Base-by-base conservation (phyloP, 2,113 vertebrate genomes). In the Chloebia gouldiae region DNA sequence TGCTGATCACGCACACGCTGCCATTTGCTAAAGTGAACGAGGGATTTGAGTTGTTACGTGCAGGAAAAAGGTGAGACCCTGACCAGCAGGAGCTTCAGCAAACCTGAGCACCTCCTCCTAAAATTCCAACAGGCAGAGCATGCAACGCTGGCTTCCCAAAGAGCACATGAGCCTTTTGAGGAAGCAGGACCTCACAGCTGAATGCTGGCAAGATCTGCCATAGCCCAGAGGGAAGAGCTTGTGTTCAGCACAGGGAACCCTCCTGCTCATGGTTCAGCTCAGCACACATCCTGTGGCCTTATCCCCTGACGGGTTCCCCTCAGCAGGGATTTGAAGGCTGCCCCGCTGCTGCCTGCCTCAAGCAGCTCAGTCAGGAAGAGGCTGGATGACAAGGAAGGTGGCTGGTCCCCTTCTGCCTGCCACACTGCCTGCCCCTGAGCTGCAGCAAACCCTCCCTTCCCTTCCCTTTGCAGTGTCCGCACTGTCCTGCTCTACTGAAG, bases 1-100 rank as follows among this genome's bases (percentile, higher is more conserved):
- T 97, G 94, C 98, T 99, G 96, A 98, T 99, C 75, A 98, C 98
- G 0, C 98, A 99, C 97, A 98, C 96, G 0, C 90, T 99, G 96
- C 97, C 98, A 0, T 97, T 99, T 7, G 95, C 97, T 11, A 57
- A 98, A 96, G 98, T 99, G 88, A 98, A 98, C 9, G 96, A 99
- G 90, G 98, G 97, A 50, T 98, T 99, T 89, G 97, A 98, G 71
- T 3, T 75, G 60, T 10, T 85, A n/a, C 42, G 1, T 20, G 42
- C 70, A n/a, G 81, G 81, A 28, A 85, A 75, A 75, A 85, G 81
- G 81, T 85, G 70, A 75, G 81, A 75, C 5, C 70, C 42, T 56
- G 60, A 56, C 1, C 70, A 65, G 70, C 70, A 84, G 40, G 23
- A 68, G 39, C 30, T 30, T 22, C 73, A 63, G 57, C 60, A 75